These are phyloP conservation scores for Podarcis lilfordi DNA, from an alignment of 2,797 vertebrate genomes.

Conservation along the genomic window DNA sequence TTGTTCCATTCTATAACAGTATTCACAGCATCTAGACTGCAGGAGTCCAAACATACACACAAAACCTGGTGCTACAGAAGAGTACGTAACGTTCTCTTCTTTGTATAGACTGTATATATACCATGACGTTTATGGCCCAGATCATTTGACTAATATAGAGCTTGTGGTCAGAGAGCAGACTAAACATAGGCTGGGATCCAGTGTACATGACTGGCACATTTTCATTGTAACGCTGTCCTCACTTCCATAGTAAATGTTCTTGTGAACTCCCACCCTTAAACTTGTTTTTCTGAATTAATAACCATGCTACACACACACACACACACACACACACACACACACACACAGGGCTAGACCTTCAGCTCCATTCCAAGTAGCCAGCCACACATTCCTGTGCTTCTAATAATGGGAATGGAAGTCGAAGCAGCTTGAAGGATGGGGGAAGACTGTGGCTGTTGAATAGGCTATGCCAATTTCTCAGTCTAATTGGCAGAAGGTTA, in stretches of 20 bases:
- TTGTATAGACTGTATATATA: constrained; percentile 54
- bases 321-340: background rate
- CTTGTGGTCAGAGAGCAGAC: constrained; percentile 14
- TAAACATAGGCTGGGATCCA: constrained; percentile 14
- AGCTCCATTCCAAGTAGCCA: background rate
- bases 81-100: constrained; percentile 46
- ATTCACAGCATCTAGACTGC: constrained; percentile 38
- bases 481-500: background rate
- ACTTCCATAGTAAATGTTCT: background rate
- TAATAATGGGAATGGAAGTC: background rate
- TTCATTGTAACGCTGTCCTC: constrained; percentile 20
- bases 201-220: constrained; percentile 1
- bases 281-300: background rate
- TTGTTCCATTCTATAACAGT: constrained; percentile 27
- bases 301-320: background rate
- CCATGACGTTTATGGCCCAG: constrained; percentile 15
- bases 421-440: background rate
- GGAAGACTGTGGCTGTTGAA: background rate
- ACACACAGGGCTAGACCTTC: background rate
- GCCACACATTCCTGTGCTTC: background rate
- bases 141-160: background rate
- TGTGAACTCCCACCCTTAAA: background rate
- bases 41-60: constrained; percentile 37
- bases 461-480: background rate
- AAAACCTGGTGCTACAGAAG: constrained; percentile 69